A percentile compares a stretch with the other conserved stretches of the same genome.
Conservation (phyloP, 2,797 vertebrate genomes). For the Molossus alvarezi region DNA sequence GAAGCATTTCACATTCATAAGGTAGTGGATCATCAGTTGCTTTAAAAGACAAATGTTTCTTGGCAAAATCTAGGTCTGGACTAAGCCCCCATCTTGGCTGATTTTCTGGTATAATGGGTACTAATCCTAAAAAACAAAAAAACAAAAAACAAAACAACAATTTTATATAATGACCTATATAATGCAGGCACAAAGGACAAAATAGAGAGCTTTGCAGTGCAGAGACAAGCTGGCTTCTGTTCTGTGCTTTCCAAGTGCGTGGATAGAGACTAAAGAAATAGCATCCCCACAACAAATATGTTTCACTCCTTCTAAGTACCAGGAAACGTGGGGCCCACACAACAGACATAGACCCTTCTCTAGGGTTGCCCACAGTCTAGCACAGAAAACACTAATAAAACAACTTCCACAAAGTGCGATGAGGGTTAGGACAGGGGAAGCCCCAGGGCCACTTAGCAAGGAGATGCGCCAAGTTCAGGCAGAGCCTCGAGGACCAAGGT, state of each 20-base stretch:
- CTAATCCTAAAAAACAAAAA: not conserved
- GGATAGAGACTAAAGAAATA: not conserved
- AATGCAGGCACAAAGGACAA: not conserved
- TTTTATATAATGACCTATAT: no score
- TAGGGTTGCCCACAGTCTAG: not conserved
- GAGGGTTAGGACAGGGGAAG: not conserved
- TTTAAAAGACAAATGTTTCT: conserved; percentile 66
- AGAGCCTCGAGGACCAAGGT: not conserved
- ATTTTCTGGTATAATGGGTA: not conserved
- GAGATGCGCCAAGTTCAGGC: not conserved
- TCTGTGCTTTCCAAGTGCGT: not conserved
- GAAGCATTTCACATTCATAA: not conserved
- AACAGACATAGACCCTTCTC: not conserved
- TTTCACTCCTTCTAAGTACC: not conserved
- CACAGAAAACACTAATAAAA: conserved; percentile 10
- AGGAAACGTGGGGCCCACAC: not conserved
- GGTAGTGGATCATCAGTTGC: conserved; percentile 9
- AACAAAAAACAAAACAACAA: no score
- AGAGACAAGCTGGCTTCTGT: not conserved
- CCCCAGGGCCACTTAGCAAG: not conserved
- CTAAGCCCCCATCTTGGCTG: not conserved
- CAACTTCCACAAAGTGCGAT: not conserved
- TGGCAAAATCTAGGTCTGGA: conserved; percentile 55
- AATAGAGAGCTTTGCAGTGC: not conserved
- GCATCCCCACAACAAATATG: not conserved